Evolutionary conservation across 2,113 vertebrate species (phyloP).

Genomic region (Fulica atra): DNA sequence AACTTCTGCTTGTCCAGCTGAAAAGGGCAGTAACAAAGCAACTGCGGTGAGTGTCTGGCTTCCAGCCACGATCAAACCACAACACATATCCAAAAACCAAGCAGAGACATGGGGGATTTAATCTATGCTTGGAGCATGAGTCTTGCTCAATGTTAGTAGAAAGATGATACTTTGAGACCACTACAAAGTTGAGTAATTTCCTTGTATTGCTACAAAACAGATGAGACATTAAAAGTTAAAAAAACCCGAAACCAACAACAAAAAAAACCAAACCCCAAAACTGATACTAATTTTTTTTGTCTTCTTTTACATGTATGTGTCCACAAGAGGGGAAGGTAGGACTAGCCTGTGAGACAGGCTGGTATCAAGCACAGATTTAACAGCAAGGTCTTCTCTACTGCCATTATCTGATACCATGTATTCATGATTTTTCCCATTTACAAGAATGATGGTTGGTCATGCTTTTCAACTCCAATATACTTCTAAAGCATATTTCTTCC

Average conservation of each 20-base stretch:
- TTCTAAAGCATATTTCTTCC: background rate
- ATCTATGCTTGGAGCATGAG: background rate
- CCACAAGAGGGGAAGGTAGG: accelerated
- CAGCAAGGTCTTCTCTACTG: background rate
- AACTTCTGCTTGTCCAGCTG: no score
- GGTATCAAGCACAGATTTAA: background rate
- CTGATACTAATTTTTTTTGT: background rate
- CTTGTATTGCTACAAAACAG: background rate
- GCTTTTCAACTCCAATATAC: background rate
- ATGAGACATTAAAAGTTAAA: background rate
- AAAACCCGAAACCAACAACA: no score
- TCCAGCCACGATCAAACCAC: no score
- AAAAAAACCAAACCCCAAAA: background rate
- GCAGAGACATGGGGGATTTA: background rate
- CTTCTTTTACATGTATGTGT: background rate
- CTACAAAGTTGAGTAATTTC: background rate
- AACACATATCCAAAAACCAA: background rate
- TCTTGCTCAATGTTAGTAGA: background rate
- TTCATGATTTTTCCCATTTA: background rate
- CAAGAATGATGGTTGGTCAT: background rate
- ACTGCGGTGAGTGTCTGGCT: no score
- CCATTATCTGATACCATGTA: accelerated
- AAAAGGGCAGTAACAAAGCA: no score
- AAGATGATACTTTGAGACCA: accelerated
- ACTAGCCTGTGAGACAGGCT: background rate